Evolutionary conservation across 2,113 vertebrate species (phyloP).

Genomic region (Laticauda laticaudata): DNA sequence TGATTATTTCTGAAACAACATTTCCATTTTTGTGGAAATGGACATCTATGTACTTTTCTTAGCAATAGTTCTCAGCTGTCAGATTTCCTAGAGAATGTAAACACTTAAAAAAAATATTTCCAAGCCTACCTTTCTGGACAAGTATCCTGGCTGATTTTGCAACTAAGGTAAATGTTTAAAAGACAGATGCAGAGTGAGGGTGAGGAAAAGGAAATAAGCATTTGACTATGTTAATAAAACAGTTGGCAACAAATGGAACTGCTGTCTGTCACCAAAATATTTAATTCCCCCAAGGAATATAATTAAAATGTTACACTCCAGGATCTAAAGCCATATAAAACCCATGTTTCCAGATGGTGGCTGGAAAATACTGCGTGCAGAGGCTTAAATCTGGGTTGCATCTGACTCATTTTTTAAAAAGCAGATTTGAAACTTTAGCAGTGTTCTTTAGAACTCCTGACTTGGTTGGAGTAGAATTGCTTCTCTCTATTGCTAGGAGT

Average conservation of each 20-base stretch:
- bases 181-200: not conserved
- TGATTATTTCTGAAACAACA: not conserved
- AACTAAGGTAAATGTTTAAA: not conserved
- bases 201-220: not conserved
- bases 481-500: not conserved
- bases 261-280: not conserved
- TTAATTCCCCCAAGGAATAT: not conserved
- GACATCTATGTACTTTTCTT: not conserved
- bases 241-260: not conserved
- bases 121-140: not conserved
- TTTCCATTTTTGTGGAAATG: not conserved
- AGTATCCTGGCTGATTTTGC: not conserved
- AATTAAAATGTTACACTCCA: not conserved
- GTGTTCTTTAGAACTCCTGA: not conserved
- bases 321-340: not conserved
- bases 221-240: not conserved
- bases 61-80: not conserved
- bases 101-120: not conserved
- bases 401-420: not conserved
- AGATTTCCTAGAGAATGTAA: not conserved
- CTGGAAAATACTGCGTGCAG: not conserved
- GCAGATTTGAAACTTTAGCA: not conserved
- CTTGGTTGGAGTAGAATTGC: not conserved
- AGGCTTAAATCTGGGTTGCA: not conserved
- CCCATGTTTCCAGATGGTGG: not conserved